Evolutionary conservation across 2,797 vertebrate species (phyloP).

Genomic region (Peromyscus attwateri): DNA sequence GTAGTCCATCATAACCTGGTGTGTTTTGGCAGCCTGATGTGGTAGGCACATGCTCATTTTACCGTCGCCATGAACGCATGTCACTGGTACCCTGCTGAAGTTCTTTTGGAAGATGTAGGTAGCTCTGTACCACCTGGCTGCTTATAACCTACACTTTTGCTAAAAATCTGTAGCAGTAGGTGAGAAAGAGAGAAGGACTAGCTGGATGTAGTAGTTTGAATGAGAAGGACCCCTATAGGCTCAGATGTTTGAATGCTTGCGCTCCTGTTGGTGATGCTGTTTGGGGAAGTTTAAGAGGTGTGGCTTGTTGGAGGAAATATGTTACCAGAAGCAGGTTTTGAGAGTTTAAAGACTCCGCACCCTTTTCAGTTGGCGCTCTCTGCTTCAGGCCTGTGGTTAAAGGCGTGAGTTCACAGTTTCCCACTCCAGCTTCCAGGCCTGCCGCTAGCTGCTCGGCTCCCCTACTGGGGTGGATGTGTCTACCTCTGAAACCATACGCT

Average conservation of each 20-base stretch:
- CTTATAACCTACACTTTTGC: neutral
- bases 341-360: neutral
- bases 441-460: neutral
- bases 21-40: constrained; percentile 81
- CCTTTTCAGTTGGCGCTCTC: neutral
- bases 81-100: constrained; percentile 57
- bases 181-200: neutral
- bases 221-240: neutral
- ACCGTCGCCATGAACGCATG: constrained; percentile 66
- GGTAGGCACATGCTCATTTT: constrained; percentile 76
- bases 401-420: neutral
- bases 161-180: neutral
- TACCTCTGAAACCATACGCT: neutral
- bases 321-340: neutral
- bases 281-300: neutral
- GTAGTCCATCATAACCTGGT: constrained; percentile 72
- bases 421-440: neutral
- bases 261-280: neutral
- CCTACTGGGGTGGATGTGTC: too few species aligned
- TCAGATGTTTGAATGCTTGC: neutral
- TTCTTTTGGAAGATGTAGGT: constrained; percentile 35
- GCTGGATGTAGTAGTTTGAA: neutral
- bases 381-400: neutral
- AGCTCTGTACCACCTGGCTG: neutral
- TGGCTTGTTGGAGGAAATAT: neutral